Percentiles rank a stretch among this genome's conserved stretches.
Conservation (phyloP, 2,888 invertebrate genomes). For the Leptodirus hochenwartii region DNA sequence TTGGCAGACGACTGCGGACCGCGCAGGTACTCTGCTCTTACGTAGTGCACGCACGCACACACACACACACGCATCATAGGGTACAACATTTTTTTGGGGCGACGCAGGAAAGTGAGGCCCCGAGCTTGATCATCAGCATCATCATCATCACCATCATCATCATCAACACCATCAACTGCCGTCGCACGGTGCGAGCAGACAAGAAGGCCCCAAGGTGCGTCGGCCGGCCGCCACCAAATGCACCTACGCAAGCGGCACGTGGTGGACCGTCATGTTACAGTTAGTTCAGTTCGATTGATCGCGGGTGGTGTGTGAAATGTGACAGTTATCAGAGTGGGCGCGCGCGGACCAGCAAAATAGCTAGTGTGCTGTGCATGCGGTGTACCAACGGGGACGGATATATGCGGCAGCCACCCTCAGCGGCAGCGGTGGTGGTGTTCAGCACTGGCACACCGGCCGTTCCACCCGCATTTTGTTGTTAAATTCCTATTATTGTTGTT, state of each 20-base stretch:
- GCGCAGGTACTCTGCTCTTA: conserved; percentile 37
- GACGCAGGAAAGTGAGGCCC: no score
- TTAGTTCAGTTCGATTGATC: no score
- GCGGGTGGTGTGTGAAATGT: no score
- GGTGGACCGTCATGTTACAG: no score
- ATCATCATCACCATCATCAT: no score
- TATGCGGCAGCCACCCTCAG: no score
- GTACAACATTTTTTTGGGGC: conserved; percentile 12
- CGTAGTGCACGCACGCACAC: conserved; percentile 18
- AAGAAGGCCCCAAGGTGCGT: conserved; percentile 4
- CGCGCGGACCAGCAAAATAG: no score
- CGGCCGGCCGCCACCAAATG: conserved; percentile 1
- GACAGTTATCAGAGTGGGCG: no score
- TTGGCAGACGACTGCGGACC: conserved; percentile 46
- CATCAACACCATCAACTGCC: conserved; percentile 14
- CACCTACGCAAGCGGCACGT: no score
- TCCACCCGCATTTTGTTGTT: conserved; percentile 2
- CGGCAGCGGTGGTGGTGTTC: conserved; percentile 3
- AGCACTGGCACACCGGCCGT: no score
- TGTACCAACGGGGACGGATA: no score
- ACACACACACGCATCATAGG: conserved; percentile 8
- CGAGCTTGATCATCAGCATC: conserved; percentile 9
- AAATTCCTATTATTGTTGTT: not conserved
- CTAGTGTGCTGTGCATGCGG: conserved; percentile 1
- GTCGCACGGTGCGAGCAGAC: conserved; percentile 10